A percentile compares a stretch with the other conserved stretches of the same genome.
Evolutionary conservation across 2,113 vertebrate genomes (phyloP).

Genomic region (Cathartes aura): DNA sequence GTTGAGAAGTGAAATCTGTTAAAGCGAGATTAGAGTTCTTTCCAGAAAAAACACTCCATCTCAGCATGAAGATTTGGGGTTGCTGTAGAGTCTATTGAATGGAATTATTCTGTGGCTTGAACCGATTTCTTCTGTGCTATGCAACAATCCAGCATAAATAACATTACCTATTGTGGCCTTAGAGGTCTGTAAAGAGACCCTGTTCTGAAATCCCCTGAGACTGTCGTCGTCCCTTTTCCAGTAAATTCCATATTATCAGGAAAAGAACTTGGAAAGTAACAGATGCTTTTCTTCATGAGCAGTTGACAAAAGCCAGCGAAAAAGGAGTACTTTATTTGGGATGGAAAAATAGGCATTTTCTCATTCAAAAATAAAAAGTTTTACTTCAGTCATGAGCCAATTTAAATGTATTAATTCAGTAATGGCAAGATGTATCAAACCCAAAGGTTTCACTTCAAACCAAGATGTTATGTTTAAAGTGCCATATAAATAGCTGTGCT

Average conservation of each 20-base stretch:
- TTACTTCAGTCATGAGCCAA: not conserved
- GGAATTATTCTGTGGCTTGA: not conserved
- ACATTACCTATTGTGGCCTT: not conserved
- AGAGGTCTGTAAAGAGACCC: not conserved
- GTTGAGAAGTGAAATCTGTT: slow-evolving; percentile 16
- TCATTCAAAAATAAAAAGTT: not conserved
- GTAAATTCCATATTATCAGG: not conserved
- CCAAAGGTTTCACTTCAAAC: not conserved
- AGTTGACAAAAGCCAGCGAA: not conserved
- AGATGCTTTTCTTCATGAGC: not conserved
- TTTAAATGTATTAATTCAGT: not conserved
- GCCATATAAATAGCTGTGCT: not conserved
- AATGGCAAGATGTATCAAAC: not conserved
- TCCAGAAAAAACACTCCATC: not conserved
- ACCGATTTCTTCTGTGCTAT: not conserved
- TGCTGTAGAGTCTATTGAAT: not conserved
- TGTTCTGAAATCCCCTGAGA: not conserved
- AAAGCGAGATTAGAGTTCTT: not conserved
- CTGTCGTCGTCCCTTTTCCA: not conserved
- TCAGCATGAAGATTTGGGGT: not conserved
- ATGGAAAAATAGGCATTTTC: not conserved
- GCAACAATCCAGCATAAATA: not conserved
- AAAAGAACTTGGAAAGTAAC: not conserved
- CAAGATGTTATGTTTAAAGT: not conserved
- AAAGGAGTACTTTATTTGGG: not conserved